Conservation (phyloP, 2,797 vertebrate genomes). For the Rhinichthys osculus region DNA sequence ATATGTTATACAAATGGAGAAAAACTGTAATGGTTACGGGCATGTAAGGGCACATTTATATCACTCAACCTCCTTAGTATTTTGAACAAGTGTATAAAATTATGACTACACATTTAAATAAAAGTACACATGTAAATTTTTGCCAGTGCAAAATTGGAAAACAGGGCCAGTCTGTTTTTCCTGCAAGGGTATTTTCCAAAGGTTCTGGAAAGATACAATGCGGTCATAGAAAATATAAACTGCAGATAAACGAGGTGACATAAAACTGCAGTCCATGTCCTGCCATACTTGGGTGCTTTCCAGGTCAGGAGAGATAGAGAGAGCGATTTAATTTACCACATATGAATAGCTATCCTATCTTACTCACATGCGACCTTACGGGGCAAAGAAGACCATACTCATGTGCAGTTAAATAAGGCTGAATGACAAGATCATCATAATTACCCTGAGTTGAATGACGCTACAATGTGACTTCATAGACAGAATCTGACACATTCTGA, state of each 20-base stretch:
- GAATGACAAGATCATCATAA: slow-evolving; percentile 73
- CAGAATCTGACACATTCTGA: slow-evolving; percentile 1
- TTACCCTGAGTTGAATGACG: neutral
- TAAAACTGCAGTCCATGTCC: slow-evolving; percentile 81
- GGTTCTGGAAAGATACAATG: slow-evolving; percentile 80
- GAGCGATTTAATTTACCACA: slow-evolving; percentile 72
- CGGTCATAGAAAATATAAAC: slow-evolving; percentile 83
- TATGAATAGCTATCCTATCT: slow-evolving; percentile 75
- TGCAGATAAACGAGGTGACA: slow-evolving; percentile 82
- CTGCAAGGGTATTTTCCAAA: slow-evolving; percentile 77
- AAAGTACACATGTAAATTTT: neutral
- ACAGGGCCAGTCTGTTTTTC: slow-evolving; percentile 80
- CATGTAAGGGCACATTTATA: neutral
- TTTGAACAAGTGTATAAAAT: neutral
- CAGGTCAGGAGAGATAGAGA: slow-evolving; percentile 63
- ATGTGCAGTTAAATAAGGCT: slow-evolving; percentile 74
- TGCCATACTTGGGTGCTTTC: slow-evolving; percentile 77
- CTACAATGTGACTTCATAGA: slow-evolving; percentile 19
- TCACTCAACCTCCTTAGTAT: neutral
- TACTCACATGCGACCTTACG: slow-evolving; percentile 70
- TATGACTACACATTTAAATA: neutral
- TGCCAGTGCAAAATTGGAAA: neutral
- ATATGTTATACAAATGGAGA: neutral
- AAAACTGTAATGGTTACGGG: neutral
- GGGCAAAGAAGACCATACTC: slow-evolving; percentile 69